These are phyloP conservation scores for Ceratina japonica DNA, from an alignment of 1,140 invertebrate species.

Conservation along the genomic window DNA sequence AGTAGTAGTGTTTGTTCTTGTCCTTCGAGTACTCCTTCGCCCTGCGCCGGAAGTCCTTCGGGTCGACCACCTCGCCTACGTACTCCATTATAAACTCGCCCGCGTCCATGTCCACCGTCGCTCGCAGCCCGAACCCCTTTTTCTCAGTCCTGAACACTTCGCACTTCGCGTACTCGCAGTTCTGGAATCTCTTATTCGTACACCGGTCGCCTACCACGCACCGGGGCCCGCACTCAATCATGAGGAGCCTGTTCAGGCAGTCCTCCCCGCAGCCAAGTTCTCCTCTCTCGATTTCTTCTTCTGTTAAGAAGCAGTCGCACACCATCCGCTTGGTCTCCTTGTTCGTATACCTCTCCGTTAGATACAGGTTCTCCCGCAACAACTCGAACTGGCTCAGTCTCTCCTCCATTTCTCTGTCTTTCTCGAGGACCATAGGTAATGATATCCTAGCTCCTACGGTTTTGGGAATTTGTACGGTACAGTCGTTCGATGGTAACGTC, in stretches of 20 bases:
- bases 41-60: slow-evolving; percentile 92
- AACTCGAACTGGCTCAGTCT: slow-evolving; percentile 89
- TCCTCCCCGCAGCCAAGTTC: slow-evolving; percentile 95
- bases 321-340: slow-evolving; percentile 96
- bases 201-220: slow-evolving; percentile 93
- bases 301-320: slow-evolving; percentile 95
- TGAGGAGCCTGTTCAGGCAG: slow-evolving; percentile 96
- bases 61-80: slow-evolving; percentile 97
- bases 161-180: slow-evolving; percentile 89
- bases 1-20: slow-evolving; percentile 97
- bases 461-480: slow-evolving; percentile 43
- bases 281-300: slow-evolving; percentile 91
- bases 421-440: slow-evolving; percentile 69
- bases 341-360: slow-evolving; percentile 88
- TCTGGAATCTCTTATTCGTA: slow-evolving; percentile 97
- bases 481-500: slow-evolving; percentile 22
- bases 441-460: slow-evolving; percentile 69
- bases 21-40: slow-evolving; percentile 95
- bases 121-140: slow-evolving; percentile 96
- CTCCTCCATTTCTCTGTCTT: slow-evolving; percentile 83
- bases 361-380: slow-evolving; percentile 92
- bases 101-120: slow-evolving; percentile 85
- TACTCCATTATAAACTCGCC: slow-evolving; percentile 99
- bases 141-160: slow-evolving; percentile 94
- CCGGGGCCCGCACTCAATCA: slow-evolving; percentile 97